Evolutionary conservation across 1,140 invertebrate genomes (phyloP).

Genomic region (Drosophila carrolli): DNA sequence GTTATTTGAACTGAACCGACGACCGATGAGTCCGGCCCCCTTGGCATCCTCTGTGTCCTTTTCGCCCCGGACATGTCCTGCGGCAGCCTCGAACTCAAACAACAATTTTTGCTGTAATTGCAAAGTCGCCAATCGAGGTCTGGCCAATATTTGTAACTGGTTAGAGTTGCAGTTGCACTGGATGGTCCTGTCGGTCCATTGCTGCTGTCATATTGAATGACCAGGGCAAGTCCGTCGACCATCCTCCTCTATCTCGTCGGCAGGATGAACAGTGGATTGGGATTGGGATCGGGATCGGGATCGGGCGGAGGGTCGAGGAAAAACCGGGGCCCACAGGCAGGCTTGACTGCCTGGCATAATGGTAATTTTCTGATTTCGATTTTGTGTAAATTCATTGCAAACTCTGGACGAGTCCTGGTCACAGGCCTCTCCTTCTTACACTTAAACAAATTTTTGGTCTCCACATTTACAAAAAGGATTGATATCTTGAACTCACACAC

Average conservation of each 20-base stretch:
- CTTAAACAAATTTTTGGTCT: background rate
- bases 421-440: conserved; percentile 20
- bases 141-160: conserved; percentile 79
- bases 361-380: conserved; percentile 82
- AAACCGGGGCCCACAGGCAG: conserved; percentile 24
- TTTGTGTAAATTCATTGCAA: conserved; percentile 82
- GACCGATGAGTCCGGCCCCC: conserved; percentile 13
- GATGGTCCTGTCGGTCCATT: conserved; percentile 35
- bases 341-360: conserved; percentile 69
- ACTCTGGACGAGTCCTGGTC: conserved; percentile 35
- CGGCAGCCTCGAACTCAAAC: conserved; percentile 64
- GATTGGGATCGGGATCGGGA: background rate
- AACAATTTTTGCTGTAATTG: conserved; percentile 81
- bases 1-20: conserved; percentile 73
- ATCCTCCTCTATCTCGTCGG: conserved; percentile 19
- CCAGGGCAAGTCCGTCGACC: conserved; percentile 32
- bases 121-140: conserved; percentile 71
- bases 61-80: conserved; percentile 55
- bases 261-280: conserved; percentile 19
- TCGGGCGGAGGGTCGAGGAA: background rate
- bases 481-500: too few species aligned
- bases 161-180: conserved; percentile 75
- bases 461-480: too few species aligned
- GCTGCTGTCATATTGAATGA: conserved; percentile 72
- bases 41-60: conserved; percentile 20